A percentile compares a stretch with the other conserved stretches of the same genome.
Conservation (phyloP, 2,113 vertebrate species). For the Hippocampus mohnikei region DNA sequence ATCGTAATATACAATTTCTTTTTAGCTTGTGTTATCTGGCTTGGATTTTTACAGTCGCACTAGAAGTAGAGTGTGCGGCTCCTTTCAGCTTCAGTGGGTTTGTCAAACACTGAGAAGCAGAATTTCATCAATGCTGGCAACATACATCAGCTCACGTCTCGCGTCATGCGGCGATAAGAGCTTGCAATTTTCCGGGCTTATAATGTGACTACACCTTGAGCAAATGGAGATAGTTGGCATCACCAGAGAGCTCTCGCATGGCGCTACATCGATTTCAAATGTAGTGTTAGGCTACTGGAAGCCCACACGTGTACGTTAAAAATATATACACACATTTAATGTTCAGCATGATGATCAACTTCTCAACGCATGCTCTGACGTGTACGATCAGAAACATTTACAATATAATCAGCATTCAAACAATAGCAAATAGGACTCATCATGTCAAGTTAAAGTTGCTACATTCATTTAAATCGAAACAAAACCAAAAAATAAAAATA, state of each 20-base stretch:
- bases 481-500: not conserved
- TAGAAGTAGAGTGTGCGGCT: constrained; percentile 8
- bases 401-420: too few species aligned
- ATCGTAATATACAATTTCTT: not conserved
- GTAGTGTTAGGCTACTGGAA: not conserved
- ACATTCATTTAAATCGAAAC: not conserved
- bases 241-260: constrained; percentile 15
- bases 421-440: too few species aligned
- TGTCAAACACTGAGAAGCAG: constrained; percentile 9
- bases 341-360: not conserved
- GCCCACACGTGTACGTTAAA: not conserved
- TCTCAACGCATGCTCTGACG: not conserved
- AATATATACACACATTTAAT: not conserved
- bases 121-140: constrained; percentile 16
- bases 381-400: too few species aligned
- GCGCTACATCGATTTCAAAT: constrained; percentile 5
- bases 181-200: constrained; percentile 5
- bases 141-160: not conserved
- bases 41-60: constrained; percentile 18
- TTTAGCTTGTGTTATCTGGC: constrained; percentile 16
- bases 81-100: constrained; percentile 15
- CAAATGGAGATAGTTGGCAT: not conserved
- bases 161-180: constrained; percentile 8
- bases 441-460: too few species aligned
- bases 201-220: constrained; percentile 7